Evolutionary conservation across 2,113 vertebrate genomes (phyloP).

Genomic region (Oncorhynchus gorbuscha): DNA sequence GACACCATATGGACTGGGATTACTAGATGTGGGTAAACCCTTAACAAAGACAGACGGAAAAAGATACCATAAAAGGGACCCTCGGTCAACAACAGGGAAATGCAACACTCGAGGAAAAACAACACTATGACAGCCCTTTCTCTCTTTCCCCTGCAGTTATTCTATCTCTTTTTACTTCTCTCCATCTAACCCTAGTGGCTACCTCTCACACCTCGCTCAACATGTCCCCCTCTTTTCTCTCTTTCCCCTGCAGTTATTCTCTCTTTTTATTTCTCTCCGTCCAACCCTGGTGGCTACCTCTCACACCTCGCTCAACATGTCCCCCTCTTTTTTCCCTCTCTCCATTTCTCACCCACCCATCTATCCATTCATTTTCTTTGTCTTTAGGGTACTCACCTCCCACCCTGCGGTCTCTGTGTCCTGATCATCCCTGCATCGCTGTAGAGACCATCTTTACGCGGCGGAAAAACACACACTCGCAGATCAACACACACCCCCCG

Average conservation of each 20-base stretch:
- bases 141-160: background rate
- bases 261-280: background rate
- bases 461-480: constrained; percentile 12
- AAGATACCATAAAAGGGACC: background rate
- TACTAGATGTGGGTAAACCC: background rate
- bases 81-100: background rate
- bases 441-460: constrained; percentile 20
- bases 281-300: background rate
- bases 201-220: background rate
- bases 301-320: background rate
- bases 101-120: background rate
- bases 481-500: constrained; percentile 17
- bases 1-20: background rate
- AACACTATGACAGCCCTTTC: background rate
- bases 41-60: background rate
- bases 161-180: background rate
- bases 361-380: background rate
- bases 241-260: background rate
- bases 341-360: background rate
- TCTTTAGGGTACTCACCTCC: constrained; percentile 59
- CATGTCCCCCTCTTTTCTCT: background rate
- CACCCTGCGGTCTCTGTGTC: constrained; percentile 45
- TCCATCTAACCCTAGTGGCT: background rate
- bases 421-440: constrained; percentile 55
- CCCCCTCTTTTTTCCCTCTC: background rate